phyloP scores from a whole-genome alignment of 2,113 vertebrate species.

The Pao palembangensis region DNA sequence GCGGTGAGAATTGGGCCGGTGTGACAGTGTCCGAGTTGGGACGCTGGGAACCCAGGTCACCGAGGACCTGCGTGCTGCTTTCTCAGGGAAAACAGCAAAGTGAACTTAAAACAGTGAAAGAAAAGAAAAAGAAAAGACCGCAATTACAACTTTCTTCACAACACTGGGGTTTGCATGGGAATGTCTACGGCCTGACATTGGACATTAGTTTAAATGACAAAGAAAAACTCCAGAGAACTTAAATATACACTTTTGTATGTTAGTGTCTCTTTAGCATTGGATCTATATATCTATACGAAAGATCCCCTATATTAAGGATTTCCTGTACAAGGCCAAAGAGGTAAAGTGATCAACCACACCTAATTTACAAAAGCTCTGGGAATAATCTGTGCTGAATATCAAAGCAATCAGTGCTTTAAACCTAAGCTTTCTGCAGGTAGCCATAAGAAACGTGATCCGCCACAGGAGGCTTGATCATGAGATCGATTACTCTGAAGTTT shows the following conservation, averaged over 20 bases:
- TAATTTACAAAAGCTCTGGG: neutral
- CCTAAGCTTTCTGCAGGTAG: conserved; percentile 13
- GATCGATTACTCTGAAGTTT: conserved; percentile 70
- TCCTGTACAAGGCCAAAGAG: neutral
- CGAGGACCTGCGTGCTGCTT: conserved; percentile 9
- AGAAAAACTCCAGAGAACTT: neutral
- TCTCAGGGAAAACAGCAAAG: conserved; percentile 37
- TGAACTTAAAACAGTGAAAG: conserved; percentile 23
- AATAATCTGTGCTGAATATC: conserved; percentile 21
- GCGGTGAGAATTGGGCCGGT: conserved; percentile 47
- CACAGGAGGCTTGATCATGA: conserved; percentile 43
- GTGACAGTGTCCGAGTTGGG: conserved; percentile 32
- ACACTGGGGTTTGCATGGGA: conserved; percentile 36
- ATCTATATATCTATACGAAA: too few species aligned
- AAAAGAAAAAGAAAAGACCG: neutral
- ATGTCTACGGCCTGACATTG: conserved; percentile 7
- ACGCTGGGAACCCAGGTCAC: conserved; percentile 49
- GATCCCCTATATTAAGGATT: neutral
- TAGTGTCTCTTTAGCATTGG: too few species aligned
- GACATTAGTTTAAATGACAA: neutral
- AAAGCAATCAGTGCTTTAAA: conserved; percentile 43
- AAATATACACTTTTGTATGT: neutral
- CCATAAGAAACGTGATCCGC: conserved; percentile 59
- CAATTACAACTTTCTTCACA: conserved; percentile 12
- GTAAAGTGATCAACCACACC: neutral